Evolutionary conservation across 2,888 invertebrate genomes (phyloP).

Genomic region (Drosophila kanekoi): DNA sequence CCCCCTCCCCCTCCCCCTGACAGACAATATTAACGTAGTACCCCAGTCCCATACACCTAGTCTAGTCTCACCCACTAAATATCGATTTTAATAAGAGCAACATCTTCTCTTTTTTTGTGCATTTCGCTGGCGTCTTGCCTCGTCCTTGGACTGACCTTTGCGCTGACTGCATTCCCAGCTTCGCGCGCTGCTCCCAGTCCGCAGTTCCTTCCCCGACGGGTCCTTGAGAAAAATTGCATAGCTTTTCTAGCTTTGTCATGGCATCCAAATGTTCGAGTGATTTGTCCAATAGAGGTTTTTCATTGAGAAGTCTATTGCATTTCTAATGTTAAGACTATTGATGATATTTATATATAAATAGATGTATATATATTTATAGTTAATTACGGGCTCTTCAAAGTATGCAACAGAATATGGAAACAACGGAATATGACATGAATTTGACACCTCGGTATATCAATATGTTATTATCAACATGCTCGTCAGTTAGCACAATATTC

Average conservation of each 20-base stretch:
- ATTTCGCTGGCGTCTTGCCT: slow-evolving; percentile 53
- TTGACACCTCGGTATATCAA: too few relatives aligned
- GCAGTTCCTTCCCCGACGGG: not conserved
- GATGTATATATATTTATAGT: too few relatives aligned
- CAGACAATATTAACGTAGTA: too few relatives aligned
- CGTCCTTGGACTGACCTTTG: slow-evolving; percentile 74
- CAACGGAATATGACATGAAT: too few relatives aligned
- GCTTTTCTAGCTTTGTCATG: slow-evolving; percentile 1
- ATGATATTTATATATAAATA: too few relatives aligned
- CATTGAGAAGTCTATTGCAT: too few relatives aligned
- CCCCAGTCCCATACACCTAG: not conserved
- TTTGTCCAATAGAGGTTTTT: not conserved
- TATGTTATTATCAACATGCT: too few relatives aligned
- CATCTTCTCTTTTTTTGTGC: slow-evolving; percentile 58
- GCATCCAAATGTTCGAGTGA: not conserved
- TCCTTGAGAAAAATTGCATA: slow-evolving; percentile 39
- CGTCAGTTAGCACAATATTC: too few relatives aligned
- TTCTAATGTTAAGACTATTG: too few relatives aligned
- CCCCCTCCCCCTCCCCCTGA: not conserved
- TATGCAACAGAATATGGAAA: not conserved
- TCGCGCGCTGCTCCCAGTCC: not conserved
- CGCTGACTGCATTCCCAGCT: slow-evolving; percentile 34
- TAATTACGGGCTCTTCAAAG: not conserved
- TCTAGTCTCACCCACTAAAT: slow-evolving; percentile 60
- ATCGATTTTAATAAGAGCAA: slow-evolving; percentile 72